Base-by-base conservation (phyloP, 2,113 vertebrate species). In the Burhinus oedicnemus region DNA sequence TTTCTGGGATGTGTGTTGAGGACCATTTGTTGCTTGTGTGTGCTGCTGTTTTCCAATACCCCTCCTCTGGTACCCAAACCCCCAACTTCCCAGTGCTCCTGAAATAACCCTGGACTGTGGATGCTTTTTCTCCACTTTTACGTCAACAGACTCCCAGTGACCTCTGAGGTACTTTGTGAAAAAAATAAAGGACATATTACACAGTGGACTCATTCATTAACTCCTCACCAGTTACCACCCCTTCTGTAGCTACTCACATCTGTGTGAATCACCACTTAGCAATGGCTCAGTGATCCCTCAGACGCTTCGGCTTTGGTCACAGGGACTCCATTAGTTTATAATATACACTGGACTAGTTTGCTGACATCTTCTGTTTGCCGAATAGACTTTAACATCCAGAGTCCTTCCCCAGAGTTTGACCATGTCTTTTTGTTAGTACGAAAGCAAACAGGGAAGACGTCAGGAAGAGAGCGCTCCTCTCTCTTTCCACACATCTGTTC, bases 251-350 rank as follows among this genome's bases (percentile, higher is more conserved):
- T 85, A 79, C 80, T 89, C 74, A 84, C 9, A 0, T 52, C 12
- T 32, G 11, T 64, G 54, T 74, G 66, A 79, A 84, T 90, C 58
- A 80, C 32, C 84, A 52, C 32, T 65, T 25, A 9, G 30, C 21
- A 82, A 51, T 42, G 83, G 52, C 27, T 87, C 8, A 0, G 34
- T 1, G 3, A 44, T 79, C 58, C 74, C 40, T 79, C 42, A 26
- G 70, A 58, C 0, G 0, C 52, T 68, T 72, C 7, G 0, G 57
- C 20, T 44, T 58, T 7, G 0, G 8, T 51, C 0, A 0, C 64
- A 78, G 51, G 29, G 45, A 30, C 60, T 55, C 68, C 6, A 0
- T 32, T 38, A 29, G 30, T 38, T 91, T 60, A 18, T 49, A 69
- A 49, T 15, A 30, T 13, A 47, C 44, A 51, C 40, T 54, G 36